phyloP scores from a whole-genome alignment of 1,140 invertebrate genomes.

The Maconellicoccus hirsutus region DNA sequence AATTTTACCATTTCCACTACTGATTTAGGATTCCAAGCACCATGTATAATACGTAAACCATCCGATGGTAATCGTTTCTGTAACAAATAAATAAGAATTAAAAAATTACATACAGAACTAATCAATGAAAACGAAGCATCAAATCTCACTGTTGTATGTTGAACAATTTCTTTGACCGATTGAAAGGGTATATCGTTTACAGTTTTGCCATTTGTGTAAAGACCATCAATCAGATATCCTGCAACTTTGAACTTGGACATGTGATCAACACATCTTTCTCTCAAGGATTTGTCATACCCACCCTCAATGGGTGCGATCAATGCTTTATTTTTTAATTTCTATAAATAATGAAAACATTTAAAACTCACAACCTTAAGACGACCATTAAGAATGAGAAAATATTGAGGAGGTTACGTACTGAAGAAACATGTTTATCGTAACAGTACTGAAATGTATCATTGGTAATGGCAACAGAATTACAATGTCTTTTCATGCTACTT shows the following conservation, averaged over 20 bases:
- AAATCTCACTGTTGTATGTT: conserved; percentile 42
- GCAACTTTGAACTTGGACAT: conserved; percentile 42
- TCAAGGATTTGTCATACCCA: conserved; percentile 48
- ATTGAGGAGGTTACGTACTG: neutral
- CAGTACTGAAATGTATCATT: neutral
- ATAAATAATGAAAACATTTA: conserved; percentile 25
- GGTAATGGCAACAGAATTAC: neutral
- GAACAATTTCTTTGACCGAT: conserved; percentile 47
- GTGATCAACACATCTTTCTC: conserved; percentile 44
- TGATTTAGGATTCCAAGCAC: conserved; percentile 52
- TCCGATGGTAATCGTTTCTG: conserved; percentile 49
- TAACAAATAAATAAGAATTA: neutral
- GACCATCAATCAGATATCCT: conserved; percentile 68
- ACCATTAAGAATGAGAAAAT: neutral
- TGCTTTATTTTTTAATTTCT: conserved; percentile 33
- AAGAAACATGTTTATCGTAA: conserved; percentile 11
- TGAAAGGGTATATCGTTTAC: conserved; percentile 43
- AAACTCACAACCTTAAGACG: neutral
- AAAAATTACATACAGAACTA: neutral
- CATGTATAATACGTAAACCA: conserved; percentile 51
- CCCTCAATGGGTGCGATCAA: conserved; percentile 63
- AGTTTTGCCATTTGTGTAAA: conserved; percentile 54
- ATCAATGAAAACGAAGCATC: neutral
- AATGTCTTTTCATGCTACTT: conserved; percentile 32
- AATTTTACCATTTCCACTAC: conserved; percentile 50